Conservation (phyloP, 2,888 invertebrate genomes). For the Drosophila mettleri region DNA sequence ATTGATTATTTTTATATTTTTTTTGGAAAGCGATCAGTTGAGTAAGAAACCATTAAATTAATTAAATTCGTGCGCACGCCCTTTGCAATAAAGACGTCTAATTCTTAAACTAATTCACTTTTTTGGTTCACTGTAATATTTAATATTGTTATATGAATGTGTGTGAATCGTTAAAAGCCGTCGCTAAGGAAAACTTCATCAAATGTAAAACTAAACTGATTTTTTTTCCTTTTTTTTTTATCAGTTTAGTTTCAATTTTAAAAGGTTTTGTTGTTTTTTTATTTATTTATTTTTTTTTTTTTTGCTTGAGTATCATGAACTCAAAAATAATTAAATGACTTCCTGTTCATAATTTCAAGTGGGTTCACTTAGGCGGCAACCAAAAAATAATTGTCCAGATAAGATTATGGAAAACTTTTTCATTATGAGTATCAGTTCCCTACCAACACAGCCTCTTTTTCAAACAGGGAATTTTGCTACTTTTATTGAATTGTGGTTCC, state of each 20-base stretch:
- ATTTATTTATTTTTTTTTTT: no score
- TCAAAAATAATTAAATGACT: slow-evolving; percentile 17
- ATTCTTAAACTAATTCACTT: no score
- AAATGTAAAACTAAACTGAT: neutral
- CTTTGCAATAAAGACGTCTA: neutral
- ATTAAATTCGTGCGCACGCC: neutral
- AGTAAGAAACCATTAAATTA: neutral
- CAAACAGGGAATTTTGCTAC: neutral
- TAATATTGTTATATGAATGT: neutral
- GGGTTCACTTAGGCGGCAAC: neutral
- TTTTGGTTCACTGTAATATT: neutral
- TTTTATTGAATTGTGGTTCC: slow-evolving; percentile 2
- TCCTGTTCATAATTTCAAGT: slow-evolving; percentile 11
- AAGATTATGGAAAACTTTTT: slow-evolving; percentile 3
- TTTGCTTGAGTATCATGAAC: neutral
- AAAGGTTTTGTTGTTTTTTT: no score
- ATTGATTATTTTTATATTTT: neutral
- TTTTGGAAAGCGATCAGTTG: neutral
- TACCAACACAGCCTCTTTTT: slow-evolving; percentile 2
- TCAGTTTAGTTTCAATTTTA: neutral
- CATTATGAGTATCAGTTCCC: slow-evolving; percentile 7
- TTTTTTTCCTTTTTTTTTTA: neutral
- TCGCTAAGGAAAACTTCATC: neutral
- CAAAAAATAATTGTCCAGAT: slow-evolving; percentile 6
- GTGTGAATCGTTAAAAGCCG: neutral